A percentile compares a stretch with the other conserved stretches of the same genome.
These are phyloP conservation scores for Acleris holmiana DNA, from an alignment of 2,888 invertebrate species.

Conservation along the genomic window DNA sequence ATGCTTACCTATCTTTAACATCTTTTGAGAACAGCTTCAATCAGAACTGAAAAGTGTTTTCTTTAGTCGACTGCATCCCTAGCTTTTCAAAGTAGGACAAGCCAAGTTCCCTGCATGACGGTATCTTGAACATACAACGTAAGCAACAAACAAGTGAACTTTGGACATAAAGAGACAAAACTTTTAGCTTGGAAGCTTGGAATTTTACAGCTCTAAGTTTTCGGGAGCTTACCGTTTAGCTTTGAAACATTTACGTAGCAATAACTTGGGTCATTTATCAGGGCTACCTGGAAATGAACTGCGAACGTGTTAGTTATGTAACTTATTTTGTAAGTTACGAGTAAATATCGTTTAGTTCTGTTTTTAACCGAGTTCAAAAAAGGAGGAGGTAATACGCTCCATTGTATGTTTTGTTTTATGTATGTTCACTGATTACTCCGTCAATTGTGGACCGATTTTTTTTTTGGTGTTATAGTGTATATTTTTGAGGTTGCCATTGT, in stretches of 20 bases:
- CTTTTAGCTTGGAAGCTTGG: not conserved
- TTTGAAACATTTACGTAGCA: not conserved
- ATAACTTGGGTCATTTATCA: not conserved
- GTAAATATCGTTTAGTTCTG: not conserved
- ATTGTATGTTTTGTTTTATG: too few species aligned
- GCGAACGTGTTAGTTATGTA: not conserved
- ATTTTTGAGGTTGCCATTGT: too few species aligned
- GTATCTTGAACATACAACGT: not conserved
- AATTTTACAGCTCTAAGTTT: not conserved
- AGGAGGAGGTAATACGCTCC: too few species aligned
- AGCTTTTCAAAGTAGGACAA: not conserved
- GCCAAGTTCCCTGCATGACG: not conserved
- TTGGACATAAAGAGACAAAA: not conserved
- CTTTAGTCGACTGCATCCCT: too few species aligned
- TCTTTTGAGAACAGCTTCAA: too few species aligned
- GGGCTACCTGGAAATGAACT: not conserved
- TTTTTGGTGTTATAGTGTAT: too few species aligned
- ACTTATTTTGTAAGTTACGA: not conserved
- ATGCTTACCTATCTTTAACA: too few species aligned
- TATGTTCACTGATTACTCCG: too few species aligned
- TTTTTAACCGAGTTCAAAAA: not conserved
- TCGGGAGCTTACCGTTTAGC: constrained; percentile 1
- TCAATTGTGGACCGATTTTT: too few species aligned
- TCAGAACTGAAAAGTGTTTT: too few species aligned
- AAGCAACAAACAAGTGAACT: not conserved